Conservation (phyloP, 64 coral and sea anemone species). For the Pocillopora verrucosa region DNA sequence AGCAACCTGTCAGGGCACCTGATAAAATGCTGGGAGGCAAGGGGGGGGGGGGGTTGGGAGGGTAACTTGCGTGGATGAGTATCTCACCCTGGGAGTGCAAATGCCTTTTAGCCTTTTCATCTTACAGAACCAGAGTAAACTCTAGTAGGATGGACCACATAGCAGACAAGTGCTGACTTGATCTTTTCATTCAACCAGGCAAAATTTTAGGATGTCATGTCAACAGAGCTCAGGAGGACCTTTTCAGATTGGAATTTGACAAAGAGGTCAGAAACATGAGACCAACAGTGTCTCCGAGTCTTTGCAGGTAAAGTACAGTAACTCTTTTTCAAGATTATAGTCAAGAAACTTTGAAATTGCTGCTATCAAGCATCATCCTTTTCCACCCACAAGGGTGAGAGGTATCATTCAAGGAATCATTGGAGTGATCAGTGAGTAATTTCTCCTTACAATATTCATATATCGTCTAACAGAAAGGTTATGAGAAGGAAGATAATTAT, state of each 20-base stretch:
- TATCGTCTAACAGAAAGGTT: no score
- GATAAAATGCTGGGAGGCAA: neutral
- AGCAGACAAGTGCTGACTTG: neutral
- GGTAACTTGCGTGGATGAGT: no score
- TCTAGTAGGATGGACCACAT: no score
- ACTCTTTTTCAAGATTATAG: neutral
- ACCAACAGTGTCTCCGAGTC: conserved; percentile 35
- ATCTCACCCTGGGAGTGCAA: no score
- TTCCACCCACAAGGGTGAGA: no score
- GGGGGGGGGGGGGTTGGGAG: no score
- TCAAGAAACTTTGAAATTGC: neutral
- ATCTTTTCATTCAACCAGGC: neutral
- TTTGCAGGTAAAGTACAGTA: conserved; percentile 10
- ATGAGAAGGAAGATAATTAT: no score
- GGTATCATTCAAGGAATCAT: no score
- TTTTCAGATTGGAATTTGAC: neutral
- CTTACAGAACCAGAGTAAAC: no score
- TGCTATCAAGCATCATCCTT: neutral
- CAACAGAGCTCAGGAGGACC: conserved; percentile 8
- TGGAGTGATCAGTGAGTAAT: no score
- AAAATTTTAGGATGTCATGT: neutral
- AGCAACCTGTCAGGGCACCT: neutral
- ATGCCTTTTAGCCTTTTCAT: no score
- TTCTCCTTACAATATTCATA: no score
- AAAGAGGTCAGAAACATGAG: neutral